A percentile compares a stretch with the other conserved stretches of the same genome.
phyloP scores from a whole-genome alignment of 2,888 invertebrate species.

The Yponomeuta plumbellus region DNA sequence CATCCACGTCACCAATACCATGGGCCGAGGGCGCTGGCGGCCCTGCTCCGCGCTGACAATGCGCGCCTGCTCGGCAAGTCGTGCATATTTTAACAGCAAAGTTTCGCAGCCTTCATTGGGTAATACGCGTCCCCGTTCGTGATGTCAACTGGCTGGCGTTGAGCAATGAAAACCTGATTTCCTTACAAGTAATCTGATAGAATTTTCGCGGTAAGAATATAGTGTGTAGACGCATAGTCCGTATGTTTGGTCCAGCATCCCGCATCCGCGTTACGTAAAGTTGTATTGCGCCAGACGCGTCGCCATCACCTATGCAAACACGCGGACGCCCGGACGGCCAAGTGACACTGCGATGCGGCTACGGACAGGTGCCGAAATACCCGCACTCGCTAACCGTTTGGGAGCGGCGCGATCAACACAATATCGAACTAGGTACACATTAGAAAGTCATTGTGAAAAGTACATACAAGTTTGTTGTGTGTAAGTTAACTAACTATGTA shows the following conservation, averaged over 20 bases:
- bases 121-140: conserved; percentile 71
- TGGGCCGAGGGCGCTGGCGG: conserved; percentile 17
- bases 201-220: conserved; percentile 44
- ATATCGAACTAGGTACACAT: conserved; percentile 34
- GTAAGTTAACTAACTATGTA: not conserved
- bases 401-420: conserved; percentile 23
- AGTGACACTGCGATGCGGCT: conserved; percentile 36
- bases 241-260: conserved; percentile 23
- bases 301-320: conserved; percentile 42
- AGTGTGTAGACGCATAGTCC: conserved; percentile 9
- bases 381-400: conserved; percentile 26
- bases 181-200: conserved; percentile 61
- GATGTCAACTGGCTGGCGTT: conserved; percentile 61
- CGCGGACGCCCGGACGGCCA: conserved; percentile 38
- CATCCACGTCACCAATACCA: not conserved
- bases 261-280: conserved; percentile 38
- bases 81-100: conserved; percentile 71
- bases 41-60: conserved; percentile 41
- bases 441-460: conserved; percentile 49
- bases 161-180: conserved; percentile 69
- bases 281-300: conserved; percentile 19
- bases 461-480: not conserved
- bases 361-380: conserved; percentile 34
- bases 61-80: conserved; percentile 52
- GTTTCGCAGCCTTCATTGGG: conserved; percentile 72